Evolutionary conservation across 2,888 invertebrate species (phyloP).

Genomic region (Eristalis tenax): DNA sequence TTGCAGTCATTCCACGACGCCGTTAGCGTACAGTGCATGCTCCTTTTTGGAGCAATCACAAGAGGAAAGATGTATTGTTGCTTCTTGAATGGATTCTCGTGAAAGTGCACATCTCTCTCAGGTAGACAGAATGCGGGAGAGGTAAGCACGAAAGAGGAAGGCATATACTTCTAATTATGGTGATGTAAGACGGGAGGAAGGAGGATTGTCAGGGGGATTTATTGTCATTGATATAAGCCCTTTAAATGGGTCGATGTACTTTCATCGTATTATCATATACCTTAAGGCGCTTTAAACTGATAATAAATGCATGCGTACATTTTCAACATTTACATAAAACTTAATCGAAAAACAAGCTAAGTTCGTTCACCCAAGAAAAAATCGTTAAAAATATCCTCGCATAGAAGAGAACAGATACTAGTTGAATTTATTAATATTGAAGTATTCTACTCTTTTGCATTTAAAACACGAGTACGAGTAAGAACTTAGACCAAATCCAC

Average conservation of each 20-base stretch:
- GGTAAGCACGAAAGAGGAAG: conserved; percentile 10
- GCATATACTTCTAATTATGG: conserved; percentile 53
- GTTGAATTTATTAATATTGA: too few species aligned
- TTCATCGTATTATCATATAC: background rate
- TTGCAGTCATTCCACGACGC: conserved; percentile 23
- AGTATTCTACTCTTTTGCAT: too few species aligned
- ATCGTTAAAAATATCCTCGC: too few species aligned
- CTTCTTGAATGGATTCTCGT: conserved; percentile 27
- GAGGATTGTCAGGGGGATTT: conserved; percentile 27
- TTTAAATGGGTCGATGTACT: conserved; percentile 18
- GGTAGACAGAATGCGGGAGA: conserved; percentile 40
- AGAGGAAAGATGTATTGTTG: conserved; percentile 38
- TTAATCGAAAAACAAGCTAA: too few species aligned
- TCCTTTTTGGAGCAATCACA: background rate
- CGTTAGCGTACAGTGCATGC: background rate
- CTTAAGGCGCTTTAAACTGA: background rate
- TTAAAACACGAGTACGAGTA: too few species aligned
- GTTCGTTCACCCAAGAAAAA: too few species aligned
- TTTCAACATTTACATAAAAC: too few species aligned
- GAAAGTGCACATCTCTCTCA: conserved; percentile 34
- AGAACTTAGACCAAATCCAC: too few species aligned
- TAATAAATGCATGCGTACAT: background rate
- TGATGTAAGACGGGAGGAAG: conserved; percentile 15
- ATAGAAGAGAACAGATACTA: too few species aligned
- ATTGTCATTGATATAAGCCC: conserved; percentile 15